A percentile compares a stretch with the other conserved stretches of the same genome.
Conservation (phyloP, 2,113 vertebrate genomes). For the Manacus vitellinus region DNA sequence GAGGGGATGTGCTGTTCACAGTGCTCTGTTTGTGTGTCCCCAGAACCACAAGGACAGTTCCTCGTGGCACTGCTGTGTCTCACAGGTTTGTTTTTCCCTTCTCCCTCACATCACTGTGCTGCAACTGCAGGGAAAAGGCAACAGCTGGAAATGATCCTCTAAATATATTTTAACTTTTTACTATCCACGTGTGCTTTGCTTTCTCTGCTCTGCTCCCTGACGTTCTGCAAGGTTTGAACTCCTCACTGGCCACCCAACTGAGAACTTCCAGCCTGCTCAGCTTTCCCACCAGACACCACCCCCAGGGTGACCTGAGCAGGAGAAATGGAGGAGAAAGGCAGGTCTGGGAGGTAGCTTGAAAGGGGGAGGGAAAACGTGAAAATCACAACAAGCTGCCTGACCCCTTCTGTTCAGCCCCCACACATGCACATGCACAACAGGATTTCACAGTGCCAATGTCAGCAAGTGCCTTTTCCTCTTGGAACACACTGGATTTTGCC, state of each 20-base stretch:
- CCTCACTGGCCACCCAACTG: not conserved
- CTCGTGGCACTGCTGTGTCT: not conserved
- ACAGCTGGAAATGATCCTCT: not conserved
- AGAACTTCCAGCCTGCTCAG: not conserved
- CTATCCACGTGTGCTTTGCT: not conserved
- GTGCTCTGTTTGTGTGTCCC: not conserved
- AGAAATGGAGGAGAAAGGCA: not conserved
- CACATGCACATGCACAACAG: slow-evolving; percentile 31
- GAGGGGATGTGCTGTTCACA: not conserved
- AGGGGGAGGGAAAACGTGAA: not conserved
- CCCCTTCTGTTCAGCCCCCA: not conserved
- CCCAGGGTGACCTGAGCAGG: not conserved
- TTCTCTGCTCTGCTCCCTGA: not conserved
- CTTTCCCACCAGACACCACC: fast-evolving
- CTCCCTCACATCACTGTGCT: not conserved
- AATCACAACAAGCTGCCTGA: not conserved
- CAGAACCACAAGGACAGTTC: not conserved
- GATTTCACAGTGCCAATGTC: slow-evolving; percentile 21
- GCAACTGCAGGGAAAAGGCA: not conserved
- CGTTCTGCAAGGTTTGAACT: not conserved
- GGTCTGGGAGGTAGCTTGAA: not conserved
- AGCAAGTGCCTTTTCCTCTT: not conserved
- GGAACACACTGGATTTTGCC: not conserved
- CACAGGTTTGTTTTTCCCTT: not conserved
- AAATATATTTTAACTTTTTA: not conserved